These are phyloP conservation scores for Drosophila sordidapex DNA, from an alignment of 2,888 invertebrate genomes.

Conservation along the genomic window DNA sequence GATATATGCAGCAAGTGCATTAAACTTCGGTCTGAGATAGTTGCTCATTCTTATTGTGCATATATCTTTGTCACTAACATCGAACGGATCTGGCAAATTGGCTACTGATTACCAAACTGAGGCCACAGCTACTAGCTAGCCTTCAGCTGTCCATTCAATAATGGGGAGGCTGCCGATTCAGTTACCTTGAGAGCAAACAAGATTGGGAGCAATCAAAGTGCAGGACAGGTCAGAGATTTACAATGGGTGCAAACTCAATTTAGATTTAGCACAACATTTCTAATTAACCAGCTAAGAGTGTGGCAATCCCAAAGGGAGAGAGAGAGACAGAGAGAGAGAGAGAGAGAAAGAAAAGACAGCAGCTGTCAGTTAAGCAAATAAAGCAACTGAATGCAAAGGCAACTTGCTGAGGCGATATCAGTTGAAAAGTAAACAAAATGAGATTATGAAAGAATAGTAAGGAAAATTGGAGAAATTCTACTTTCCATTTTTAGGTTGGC, in stretches of 20 bases:
- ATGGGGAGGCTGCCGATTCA: constrained; percentile 5
- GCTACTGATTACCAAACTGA: constrained; percentile 26
- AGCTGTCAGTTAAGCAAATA: constrained; percentile 28
- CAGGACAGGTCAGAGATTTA: constrained; percentile 30
- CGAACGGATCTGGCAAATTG: constrained; percentile 35
- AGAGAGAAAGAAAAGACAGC: neutral
- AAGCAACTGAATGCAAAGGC: constrained; percentile 3
- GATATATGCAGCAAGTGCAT: neutral
- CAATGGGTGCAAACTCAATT: constrained; percentile 29
- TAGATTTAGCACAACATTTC: constrained; percentile 36
- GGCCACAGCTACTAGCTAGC: constrained; percentile 4
- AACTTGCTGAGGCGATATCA: neutral
- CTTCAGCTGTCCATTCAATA: constrained; percentile 31
- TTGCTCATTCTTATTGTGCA: neutral
- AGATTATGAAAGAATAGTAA: neutral
- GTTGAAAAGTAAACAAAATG: neutral
- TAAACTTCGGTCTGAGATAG: neutral
- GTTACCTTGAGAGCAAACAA: constrained; percentile 8
- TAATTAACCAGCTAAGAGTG: constrained; percentile 41
- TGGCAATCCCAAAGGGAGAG: too few relatives aligned
- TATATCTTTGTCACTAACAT: constrained; percentile 26
- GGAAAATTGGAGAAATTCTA: neutral
- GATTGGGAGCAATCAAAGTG: constrained; percentile 30
- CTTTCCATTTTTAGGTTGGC: neutral
- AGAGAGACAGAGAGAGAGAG: neutral